Conservation (phyloP, 2,113 vertebrate genomes). For the Saimiri boliviensis region DNA sequence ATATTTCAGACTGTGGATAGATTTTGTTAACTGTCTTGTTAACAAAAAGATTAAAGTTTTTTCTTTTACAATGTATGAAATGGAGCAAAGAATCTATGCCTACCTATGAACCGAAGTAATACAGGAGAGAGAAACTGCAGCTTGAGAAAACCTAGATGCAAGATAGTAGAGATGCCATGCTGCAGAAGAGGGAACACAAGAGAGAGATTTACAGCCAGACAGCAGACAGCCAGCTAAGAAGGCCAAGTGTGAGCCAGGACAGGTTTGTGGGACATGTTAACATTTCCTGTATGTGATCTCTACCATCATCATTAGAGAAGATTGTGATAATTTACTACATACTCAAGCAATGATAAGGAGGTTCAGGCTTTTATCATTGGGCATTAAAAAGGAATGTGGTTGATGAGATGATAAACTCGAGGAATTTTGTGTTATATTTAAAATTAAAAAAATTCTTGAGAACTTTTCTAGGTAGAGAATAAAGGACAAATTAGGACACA, state of each 20-base stretch:
- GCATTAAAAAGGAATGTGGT: neutral
- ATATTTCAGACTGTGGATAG: neutral
- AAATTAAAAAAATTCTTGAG: neutral
- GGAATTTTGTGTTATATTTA: neutral
- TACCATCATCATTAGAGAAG: neutral
- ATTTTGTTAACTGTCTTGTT: neutral
- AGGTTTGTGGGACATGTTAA: neutral
- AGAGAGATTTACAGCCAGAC: neutral
- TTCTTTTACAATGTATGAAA: neutral
- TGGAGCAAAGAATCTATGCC: neutral
- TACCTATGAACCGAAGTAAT: neutral
- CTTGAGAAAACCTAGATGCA: neutral
- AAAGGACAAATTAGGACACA: neutral
- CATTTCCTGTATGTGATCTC: neutral
- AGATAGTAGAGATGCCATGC: accelerated
- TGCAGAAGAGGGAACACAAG: neutral
- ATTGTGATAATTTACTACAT: neutral
- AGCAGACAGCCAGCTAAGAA: neutral
- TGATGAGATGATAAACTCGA: neutral
- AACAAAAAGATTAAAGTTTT: neutral
- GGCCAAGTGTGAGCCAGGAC: neutral
- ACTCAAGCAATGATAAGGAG: neutral
- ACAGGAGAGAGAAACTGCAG: neutral
- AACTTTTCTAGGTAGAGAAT: neutral
- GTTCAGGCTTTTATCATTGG: neutral